Evolutionary conservation across 2,113 vertebrate species (phyloP).

Genomic region (Lycaon pictus): DNA sequence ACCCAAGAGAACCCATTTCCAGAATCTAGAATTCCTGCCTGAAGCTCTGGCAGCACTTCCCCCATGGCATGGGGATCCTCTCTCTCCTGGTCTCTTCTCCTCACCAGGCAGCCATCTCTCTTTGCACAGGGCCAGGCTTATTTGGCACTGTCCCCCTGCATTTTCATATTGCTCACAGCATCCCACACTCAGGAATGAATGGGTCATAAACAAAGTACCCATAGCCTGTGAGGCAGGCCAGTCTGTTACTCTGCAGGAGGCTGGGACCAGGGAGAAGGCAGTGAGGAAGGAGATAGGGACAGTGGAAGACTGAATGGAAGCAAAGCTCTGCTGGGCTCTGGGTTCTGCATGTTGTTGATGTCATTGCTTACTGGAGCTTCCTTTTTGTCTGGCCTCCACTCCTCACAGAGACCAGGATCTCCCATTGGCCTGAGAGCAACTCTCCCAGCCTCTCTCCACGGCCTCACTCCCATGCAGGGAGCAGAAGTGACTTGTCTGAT

Average conservation of each 20-base stretch:
- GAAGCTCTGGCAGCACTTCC: no score
- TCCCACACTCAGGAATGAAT: background rate
- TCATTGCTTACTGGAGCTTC: accelerated
- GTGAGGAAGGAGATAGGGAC: background rate
- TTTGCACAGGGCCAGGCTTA: background rate
- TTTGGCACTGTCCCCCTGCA: background rate
- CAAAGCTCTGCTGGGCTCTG: background rate
- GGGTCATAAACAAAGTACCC: background rate
- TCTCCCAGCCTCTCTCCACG: background rate
- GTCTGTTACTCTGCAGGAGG: background rate
- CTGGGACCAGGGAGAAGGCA: background rate
- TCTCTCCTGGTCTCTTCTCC: background rate
- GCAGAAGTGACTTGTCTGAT: background rate
- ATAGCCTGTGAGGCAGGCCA: accelerated
- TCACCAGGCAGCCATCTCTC: no score
- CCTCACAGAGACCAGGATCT: background rate
- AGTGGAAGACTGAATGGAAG: background rate
- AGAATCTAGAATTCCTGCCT: background rate
- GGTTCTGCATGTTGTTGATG: no score
- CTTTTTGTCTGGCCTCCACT: background rate
- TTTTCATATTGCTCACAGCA: background rate
- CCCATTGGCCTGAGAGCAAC: background rate
- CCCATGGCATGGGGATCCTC: accelerated
- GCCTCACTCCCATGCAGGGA: no score
- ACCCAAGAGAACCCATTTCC: background rate